These are phyloP conservation scores for Vombatus ursinus DNA, from an alignment of 2,113 vertebrate genomes.

Conservation along the genomic window DNA sequence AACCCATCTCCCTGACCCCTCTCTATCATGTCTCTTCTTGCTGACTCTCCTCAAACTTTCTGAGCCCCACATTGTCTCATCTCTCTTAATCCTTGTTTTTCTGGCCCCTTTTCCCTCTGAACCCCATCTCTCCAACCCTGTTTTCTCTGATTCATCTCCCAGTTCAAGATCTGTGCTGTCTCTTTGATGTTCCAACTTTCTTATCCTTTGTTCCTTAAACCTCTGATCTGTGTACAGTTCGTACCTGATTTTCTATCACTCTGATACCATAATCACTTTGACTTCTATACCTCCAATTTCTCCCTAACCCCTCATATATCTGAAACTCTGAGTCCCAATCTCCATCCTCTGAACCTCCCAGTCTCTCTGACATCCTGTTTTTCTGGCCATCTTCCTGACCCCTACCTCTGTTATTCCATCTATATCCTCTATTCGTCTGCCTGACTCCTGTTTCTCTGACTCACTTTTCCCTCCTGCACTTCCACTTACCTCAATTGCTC, in stretches of 20 bases:
- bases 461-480: background rate
- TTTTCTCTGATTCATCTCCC: slow-evolving; percentile 1
- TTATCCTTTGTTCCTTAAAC: background rate
- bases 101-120: background rate
- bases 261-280: background rate
- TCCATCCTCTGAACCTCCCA: background rate
- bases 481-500: background rate
- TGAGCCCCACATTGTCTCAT: background rate
- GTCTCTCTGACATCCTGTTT: background rate
- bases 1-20: too few species aligned
- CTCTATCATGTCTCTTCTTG: background rate
- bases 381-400: background rate
- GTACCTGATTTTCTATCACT: background rate
- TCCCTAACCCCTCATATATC: background rate
- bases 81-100: background rate
- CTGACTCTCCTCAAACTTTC: background rate
- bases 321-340: background rate
- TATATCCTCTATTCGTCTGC: background rate
- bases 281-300: background rate
- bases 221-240: slow-evolving; percentile 15
- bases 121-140: background rate
- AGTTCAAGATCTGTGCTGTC: background rate
- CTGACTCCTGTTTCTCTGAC: background rate
- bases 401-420: background rate
- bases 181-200: background rate